Evolutionary conservation across 2,888 invertebrate genomes (phyloP).

Genomic region (Hoplodrina blanda): DNA sequence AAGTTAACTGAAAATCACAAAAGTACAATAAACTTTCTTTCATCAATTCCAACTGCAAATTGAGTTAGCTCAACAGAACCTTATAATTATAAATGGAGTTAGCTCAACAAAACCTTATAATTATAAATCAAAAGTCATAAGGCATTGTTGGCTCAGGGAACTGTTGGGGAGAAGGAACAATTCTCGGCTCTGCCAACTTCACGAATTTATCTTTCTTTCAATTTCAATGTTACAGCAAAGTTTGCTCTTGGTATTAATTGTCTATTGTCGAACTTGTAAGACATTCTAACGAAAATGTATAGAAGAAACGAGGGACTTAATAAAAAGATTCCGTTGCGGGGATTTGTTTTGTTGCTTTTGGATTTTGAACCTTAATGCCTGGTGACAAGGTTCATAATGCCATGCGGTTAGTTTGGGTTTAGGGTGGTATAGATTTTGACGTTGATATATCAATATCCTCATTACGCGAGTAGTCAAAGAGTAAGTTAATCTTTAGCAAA

Average conservation of each 20-base stretch:
- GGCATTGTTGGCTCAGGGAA: conserved; percentile 65
- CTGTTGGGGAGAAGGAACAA: conserved; percentile 59
- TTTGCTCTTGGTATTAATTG: conserved; percentile 72
- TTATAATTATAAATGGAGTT: conserved; percentile 66
- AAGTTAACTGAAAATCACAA: conserved; percentile 36
- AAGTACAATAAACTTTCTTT: conserved; percentile 46
- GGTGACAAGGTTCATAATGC: neutral
- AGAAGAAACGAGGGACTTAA: conserved; percentile 40
- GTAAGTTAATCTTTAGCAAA: conserved; percentile 21
- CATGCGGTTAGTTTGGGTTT: conserved; percentile 9
- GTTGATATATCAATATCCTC: conserved; percentile 42
- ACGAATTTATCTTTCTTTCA: conserved; percentile 76
- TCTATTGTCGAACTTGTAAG: conserved; percentile 68
- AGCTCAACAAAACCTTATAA: conserved; percentile 58
- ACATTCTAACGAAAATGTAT: conserved; percentile 55
- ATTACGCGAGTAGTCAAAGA: conserved; percentile 12
- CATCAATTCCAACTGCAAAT: conserved; percentile 54
- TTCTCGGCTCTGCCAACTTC: conserved; percentile 63
- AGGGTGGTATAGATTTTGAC: conserved; percentile 7
- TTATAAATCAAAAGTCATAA: conserved; percentile 67
- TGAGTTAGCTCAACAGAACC: conserved; percentile 55
- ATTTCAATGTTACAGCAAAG: conserved; percentile 66
- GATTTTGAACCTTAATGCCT: neutral
- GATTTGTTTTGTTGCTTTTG: neutral
- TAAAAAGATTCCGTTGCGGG: conserved; percentile 36